phyloP scores from a whole-genome alignment of 2,888 invertebrate species.

The Marasmarcha lunaedactyla region DNA sequence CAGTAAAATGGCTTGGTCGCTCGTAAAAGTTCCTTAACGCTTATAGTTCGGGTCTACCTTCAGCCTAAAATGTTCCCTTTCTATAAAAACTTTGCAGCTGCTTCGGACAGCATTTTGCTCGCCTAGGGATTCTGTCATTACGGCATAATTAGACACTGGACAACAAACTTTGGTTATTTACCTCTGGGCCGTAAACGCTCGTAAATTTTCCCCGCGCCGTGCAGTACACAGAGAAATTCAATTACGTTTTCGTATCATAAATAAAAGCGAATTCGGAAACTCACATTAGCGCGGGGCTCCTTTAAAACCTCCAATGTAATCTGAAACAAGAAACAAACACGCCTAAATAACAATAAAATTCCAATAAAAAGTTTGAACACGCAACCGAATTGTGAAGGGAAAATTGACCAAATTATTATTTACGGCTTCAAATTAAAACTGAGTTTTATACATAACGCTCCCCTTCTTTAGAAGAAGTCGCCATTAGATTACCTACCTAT shows the following conservation, averaged over 20 bases:
- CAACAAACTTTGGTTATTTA: conserved; percentile 40
- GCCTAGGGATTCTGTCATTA: conserved; percentile 37
- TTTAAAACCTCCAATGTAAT: conserved; percentile 66
- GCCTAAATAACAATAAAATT: conserved; percentile 71
- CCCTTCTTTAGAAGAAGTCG: conserved; percentile 45
- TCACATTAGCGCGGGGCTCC: conserved; percentile 66
- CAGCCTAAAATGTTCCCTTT: conserved; percentile 41
- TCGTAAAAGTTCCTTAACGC: conserved; percentile 66
- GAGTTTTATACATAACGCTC: conserved; percentile 57
- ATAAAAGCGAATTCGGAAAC: conserved; percentile 57
- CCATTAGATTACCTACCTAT: conserved; percentile 20
- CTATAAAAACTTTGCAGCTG: conserved; percentile 34
- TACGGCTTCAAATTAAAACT: conserved; percentile 64
- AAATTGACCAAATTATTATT: conserved; percentile 70
- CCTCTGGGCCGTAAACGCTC: conserved; percentile 21
- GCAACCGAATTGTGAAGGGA: conserved; percentile 63
- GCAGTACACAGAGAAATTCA: conserved; percentile 32
- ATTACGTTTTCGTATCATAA: conserved; percentile 47
- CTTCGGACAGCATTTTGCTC: conserved; percentile 17
- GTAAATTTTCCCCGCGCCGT: conserved; percentile 20
- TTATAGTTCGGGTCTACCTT: conserved; percentile 50
- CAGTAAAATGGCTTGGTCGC: conserved; percentile 55
- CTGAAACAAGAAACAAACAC: conserved; percentile 70
- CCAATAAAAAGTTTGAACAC: conserved; percentile 68
- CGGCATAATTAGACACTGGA: conserved; percentile 25